Evolutionary conservation across 2,888 invertebrate genomes (phyloP), one percentile per base, ranked within the genome.

Genomic region (Troilus luridus): DNA sequence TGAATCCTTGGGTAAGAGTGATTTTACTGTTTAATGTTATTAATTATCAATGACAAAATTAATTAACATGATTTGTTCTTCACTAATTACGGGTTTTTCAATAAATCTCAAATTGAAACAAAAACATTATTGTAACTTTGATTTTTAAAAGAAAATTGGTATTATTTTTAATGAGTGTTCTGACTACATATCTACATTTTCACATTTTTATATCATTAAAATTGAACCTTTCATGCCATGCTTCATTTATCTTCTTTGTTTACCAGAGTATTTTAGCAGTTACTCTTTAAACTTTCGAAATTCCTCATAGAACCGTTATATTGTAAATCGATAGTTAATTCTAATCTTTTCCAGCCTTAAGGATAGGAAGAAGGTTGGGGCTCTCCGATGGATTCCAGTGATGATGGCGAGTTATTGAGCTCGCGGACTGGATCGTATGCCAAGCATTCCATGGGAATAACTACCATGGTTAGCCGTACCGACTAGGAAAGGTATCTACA

Each of bases 391-490:
- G 72, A 77, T 77, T 77, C 72, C 72, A 41, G 72, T 77, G 72
- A 17, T 77, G 72, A 7, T 27, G 27, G 19, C 17, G 72, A 77
- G 41, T 7, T 41, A 77, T 41, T 27, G 72, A 77, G 72, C 27
- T 27, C 17, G 41, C 27, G 19, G 72, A 77, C 72, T 19, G 27
- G 72, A 77, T 77, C 72, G 27, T 77, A 77, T 77, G 72, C 72
- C 27, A 77, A 77, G 72, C 41, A 77, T 77, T 77, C 72, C 41
- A 19, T 77, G 41, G 27, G 72, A 77, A 41, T 27, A 77, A 77
- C 72, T 27, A 77, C 72, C 72, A 27, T 41, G 72, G 72, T 77
- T 67, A 12, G 41, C 41, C 41, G 17, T 77, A 77, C 72, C 72
- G 41, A 41, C 27, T 14, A 19, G 8, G 72, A 41, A 77, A 27